Base-by-base conservation (phyloP, 2,888 invertebrate species). In the Epirrhoe alternata region DNA sequence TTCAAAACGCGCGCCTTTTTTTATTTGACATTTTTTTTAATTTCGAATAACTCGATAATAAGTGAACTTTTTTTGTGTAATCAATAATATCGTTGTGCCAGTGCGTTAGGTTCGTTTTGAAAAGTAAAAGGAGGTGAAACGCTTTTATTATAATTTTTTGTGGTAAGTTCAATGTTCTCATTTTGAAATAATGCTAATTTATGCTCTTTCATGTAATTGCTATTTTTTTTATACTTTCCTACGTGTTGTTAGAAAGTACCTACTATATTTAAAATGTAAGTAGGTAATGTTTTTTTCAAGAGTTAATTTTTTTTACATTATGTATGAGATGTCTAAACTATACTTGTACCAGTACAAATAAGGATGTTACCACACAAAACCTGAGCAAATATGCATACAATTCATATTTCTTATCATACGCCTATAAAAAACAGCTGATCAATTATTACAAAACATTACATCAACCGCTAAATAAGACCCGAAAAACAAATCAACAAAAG, bases 101-200 rank as follows among this genome's bases (percentile, higher is more conserved):
- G 71, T 71, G 71, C 58, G 60, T 67, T 67, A 49, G 49, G 17
- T 73, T 78, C 76, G 71, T 33, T 33, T 33, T 33, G 33, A 78
- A 88, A 88, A 88, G 87, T 86, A 89, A 88, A 89, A 89, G 88
- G 88, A 86, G 86, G 88, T 88, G 88, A 86, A 83, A 85, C 84
- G 76, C 71, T 84, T 81, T 76, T 81, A 74, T 78, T 80, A 75
- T 79, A n/a, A n/a, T 80, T 83, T 83, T 78, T 52, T 33, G 16
- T 59, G 88, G 89, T 90, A 77, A 89, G 89, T 72, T 58, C 7
- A 60, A 24, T 60, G 54, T 61, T 59, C 42, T 64, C 30, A 47
- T 64, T 62, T 61, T 38, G 10, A 49, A 58, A 51, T 49, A 33
- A 57, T 59, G 51, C 8, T 51, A 31, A 52, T 63, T 57, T 53